Base-by-base conservation (phyloP, 1,140 invertebrate genomes). In the Chelonus insularis region DNA sequence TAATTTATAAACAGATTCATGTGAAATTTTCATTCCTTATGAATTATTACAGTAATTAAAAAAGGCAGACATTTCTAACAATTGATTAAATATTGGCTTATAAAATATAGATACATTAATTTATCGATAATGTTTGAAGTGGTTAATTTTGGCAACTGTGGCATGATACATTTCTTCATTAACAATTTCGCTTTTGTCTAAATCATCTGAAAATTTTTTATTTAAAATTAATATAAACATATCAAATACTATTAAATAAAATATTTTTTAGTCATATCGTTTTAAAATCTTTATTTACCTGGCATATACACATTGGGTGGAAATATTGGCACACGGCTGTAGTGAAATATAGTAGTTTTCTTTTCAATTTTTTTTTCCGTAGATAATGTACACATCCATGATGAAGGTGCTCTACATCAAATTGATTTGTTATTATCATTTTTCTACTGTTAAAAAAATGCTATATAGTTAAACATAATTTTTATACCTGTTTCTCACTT, bases 271-370 rank as follows among this genome's bases (percentile, higher is more conserved):
- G 3, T 29, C 25, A 29, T 4, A 29, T 29, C 25, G 7, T 29
- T 29, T 29, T n/a, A n/a, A n/a, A n/a, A n/a, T n/a, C n/a, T 29
- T 29, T 29, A 7, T 29, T 7, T 29, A 75, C 74, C 72, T 62
- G 58, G 55, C 29, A 29, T 50, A 63, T 72, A 70, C 62, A 73
- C 65, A 62, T 62, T 70, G 23, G 66, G 67, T 56, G 77, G 76
- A 68, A 79, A 77, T 62, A 79, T 72, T 1, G 74, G 68, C 4
- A 43, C 57, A 9, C 52, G 68, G 51, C 71, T 74, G 21, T 72
- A 78, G 61, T 70, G 60, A 32, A 41, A 67, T 11, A 68, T 69
- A 9, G 71, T 68, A 36, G 63, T 73, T 25, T 68, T 56, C 54
- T 59, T 70, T 4, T 63, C 64, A 12, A 63, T 57, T 21, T 51